Conservation (phyloP, 2,888 invertebrate species). For the Agriotes lineatus region DNA sequence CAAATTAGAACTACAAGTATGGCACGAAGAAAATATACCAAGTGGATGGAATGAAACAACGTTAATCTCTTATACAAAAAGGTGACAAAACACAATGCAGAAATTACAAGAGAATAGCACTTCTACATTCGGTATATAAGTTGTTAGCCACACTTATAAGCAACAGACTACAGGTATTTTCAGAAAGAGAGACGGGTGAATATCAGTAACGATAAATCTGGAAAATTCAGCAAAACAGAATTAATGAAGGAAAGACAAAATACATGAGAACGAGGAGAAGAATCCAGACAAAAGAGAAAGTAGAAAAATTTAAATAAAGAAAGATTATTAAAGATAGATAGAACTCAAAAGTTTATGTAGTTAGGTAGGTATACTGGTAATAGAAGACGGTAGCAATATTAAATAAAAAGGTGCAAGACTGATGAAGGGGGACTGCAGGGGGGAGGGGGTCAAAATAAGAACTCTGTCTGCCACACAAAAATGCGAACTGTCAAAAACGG, state of each 20-base stretch:
- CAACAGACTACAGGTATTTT: not conserved
- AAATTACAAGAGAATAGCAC: too few relatives aligned
- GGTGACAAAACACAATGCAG: too few relatives aligned
- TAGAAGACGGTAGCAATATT: not conserved
- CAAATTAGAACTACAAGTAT: too few relatives aligned
- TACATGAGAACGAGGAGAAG: not conserved
- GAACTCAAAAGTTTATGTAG: not conserved
- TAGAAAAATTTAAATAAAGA: not conserved
- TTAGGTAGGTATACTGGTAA: not conserved
- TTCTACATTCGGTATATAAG: too few relatives aligned
- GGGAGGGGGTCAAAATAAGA: too few relatives aligned
- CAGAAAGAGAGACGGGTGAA: not conserved
- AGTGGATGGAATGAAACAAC: not conserved
- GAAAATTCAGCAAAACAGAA: not conserved
- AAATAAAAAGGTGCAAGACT: not conserved
- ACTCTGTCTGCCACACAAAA: too few relatives aligned
- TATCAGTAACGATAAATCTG: not conserved
- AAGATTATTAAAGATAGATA: conserved; percentile 1
- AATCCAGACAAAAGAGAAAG: too few relatives aligned
- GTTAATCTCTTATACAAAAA: not conserved
- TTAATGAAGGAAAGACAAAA: not conserved
- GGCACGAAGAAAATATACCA: not conserved
- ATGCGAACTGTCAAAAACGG: too few relatives aligned
- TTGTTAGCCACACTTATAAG: not conserved
- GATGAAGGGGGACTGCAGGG: too few relatives aligned